Conservation (phyloP, 2,888 invertebrate genomes). For the Caenorhabditis imperialis region DNA sequence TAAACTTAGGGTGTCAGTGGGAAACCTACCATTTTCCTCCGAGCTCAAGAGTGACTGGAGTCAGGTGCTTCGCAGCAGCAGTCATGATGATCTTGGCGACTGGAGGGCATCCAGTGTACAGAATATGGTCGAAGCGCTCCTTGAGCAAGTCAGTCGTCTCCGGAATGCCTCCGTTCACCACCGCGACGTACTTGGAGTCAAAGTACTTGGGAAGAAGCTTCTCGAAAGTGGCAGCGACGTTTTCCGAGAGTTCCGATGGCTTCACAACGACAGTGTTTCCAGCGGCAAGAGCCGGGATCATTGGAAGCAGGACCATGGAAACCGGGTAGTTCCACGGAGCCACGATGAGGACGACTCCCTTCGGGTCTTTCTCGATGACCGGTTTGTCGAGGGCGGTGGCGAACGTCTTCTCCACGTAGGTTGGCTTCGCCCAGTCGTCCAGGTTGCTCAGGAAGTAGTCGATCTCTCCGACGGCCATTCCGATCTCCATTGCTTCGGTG, state of each 20-base stretch:
- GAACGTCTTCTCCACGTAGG: conserved; percentile 54
- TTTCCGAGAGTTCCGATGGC: conserved; percentile 72
- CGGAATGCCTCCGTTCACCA: conserved; percentile 87
- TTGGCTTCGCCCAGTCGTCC: conserved; percentile 64
- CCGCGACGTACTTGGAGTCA: conserved; percentile 86
- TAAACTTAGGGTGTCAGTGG: neutral
- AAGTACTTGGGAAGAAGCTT: conserved; percentile 69
- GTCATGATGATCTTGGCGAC: conserved; percentile 91
- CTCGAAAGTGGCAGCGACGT: conserved; percentile 63
- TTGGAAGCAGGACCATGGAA: conserved; percentile 69
- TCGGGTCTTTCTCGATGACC: conserved; percentile 82
- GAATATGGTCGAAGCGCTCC: conserved; percentile 94
- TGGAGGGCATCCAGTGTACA: conserved; percentile 88
- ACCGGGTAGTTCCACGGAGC: conserved; percentile 97
- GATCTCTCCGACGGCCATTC: conserved; percentile 65
- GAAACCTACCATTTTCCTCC: conserved; percentile 82
- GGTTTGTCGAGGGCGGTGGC: conserved; percentile 77
- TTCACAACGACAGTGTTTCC: conserved; percentile 75
- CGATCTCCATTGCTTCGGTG: conserved; percentile 64
- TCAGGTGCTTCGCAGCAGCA: conserved; percentile 91
- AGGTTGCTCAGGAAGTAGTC: conserved; percentile 67
- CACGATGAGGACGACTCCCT: conserved; percentile 87
- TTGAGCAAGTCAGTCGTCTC: conserved; percentile 89
- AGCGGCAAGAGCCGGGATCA: conserved; percentile 72
- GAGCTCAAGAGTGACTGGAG: conserved; percentile 93